Evolutionary conservation across 2,888 invertebrate genomes (phyloP).

Genomic region (Disparrhopalites patrizii): DNA sequence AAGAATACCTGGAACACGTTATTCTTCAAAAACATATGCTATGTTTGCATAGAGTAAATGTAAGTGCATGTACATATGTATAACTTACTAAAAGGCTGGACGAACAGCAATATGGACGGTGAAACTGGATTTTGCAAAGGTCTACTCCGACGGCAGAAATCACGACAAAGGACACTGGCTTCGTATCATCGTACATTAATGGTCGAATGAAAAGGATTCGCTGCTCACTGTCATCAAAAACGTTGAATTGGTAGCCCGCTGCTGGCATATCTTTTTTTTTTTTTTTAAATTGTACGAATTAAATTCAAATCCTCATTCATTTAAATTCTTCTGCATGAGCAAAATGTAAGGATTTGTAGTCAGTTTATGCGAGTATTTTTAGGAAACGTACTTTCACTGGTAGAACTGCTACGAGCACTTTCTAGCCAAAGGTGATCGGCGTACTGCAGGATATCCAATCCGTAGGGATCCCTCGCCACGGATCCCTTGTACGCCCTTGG

Average conservation of each 20-base stretch:
- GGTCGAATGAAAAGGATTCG: conserved; percentile 11
- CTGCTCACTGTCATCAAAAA: conserved; percentile 21
- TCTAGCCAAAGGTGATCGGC: conserved; percentile 20
- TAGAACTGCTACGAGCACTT: not conserved
- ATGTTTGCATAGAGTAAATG: not conserved
- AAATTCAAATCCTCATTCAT: no score
- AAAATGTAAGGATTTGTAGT: no score
- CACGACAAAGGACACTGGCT: not conserved
- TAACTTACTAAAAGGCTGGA: conserved; percentile 1
- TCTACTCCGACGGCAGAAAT: conserved; percentile 10
- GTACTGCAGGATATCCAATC: conserved; percentile 8
- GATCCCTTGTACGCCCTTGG: not conserved
- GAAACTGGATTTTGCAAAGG: not conserved
- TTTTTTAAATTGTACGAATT: no score
- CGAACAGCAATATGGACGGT: not conserved
- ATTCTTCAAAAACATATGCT: not conserved
- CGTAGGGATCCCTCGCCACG: conserved; percentile 8
- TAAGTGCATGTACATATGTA: not conserved
- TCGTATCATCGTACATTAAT: not conserved
- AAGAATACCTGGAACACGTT: not conserved
- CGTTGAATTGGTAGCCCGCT: conserved; percentile 5
- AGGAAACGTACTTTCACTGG: not conserved
- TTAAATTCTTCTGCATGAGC: no score
- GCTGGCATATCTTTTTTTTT: no score
- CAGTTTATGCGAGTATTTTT: no score